A percentile compares a stretch with the other conserved stretches of the same genome.
Conservation (phyloP, 2,888 invertebrate species). For the Dromius quadrimaculatus region DNA sequence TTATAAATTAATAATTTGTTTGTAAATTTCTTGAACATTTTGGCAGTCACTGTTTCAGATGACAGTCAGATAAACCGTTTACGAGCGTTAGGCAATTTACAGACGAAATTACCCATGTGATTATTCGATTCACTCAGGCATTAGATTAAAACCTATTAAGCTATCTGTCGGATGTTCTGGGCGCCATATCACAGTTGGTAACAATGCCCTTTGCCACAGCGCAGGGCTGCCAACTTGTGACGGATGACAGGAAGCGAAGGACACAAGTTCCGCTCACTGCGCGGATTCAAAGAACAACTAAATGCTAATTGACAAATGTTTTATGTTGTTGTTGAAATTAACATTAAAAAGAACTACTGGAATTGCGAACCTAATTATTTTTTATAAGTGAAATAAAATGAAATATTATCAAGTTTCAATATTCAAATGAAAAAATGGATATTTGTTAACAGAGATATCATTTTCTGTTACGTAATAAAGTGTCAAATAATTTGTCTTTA, state of each 20-base stretch:
- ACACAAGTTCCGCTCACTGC: slow-evolving; percentile 20
- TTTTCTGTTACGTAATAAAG: neutral
- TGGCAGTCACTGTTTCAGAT: slow-evolving; percentile 10
- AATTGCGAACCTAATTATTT: no score
- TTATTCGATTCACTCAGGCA: slow-evolving; percentile 45
- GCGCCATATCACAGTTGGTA: slow-evolving; percentile 16
- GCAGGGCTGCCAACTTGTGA: slow-evolving; percentile 36
- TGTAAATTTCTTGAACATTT: slow-evolving; percentile 28
- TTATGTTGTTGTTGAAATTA: no score
- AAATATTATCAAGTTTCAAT: no score
- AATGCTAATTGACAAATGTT: slow-evolving; percentile 11
- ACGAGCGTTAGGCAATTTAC: slow-evolving; percentile 38
- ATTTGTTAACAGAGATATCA: neutral
- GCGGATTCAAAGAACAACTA: slow-evolving; percentile 5
- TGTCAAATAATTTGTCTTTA: neutral
- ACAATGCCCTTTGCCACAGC: slow-evolving; percentile 19
- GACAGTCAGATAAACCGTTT: slow-evolving; percentile 33
- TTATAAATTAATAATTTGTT: no score
- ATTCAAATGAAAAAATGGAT: no score
- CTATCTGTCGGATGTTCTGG: slow-evolving; percentile 39
- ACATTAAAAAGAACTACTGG: no score
- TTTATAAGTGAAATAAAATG: no score
- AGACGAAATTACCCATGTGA: slow-evolving; percentile 44
- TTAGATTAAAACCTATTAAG: slow-evolving; percentile 49
- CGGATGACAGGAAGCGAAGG: slow-evolving; percentile 44